Evolutionary conservation across 2,113 vertebrate genomes (phyloP).

Genomic region (Sylvietta virens): DNA sequence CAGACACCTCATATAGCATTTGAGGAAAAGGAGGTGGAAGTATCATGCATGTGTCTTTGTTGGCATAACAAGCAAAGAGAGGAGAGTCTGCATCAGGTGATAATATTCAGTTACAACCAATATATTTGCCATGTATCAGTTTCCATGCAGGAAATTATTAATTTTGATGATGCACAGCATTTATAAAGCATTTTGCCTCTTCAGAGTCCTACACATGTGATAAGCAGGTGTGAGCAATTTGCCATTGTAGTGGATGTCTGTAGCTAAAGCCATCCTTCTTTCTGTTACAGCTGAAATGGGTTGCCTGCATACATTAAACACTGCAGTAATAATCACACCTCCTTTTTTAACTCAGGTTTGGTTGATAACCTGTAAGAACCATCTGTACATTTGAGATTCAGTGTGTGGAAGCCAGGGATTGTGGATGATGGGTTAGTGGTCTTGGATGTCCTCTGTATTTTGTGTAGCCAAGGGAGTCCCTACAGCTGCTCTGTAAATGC

Average conservation of each 20-base stretch:
- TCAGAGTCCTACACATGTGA: not conserved
- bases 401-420: not conserved
- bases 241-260: not conserved
- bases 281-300: not conserved
- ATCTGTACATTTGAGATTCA: not conserved
- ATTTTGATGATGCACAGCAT: conserved; percentile 27
- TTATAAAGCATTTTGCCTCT: conserved; percentile 7
- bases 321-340: not conserved
- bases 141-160: conserved; percentile 36
- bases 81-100: conserved; percentile 31
- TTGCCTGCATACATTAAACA: conserved; percentile 7
- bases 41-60: not conserved
- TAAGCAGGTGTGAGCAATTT: conserved; percentile 54
- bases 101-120: conserved; percentile 41
- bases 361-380: not conserved
- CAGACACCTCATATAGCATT: not conserved
- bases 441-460: not conserved
- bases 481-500: not conserved
- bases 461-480: not conserved
- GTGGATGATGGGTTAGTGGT: not conserved
- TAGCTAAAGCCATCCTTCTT: conserved; percentile 30
- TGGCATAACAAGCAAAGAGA: not conserved
- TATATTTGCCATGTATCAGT: conserved; percentile 33
- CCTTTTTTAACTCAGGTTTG: not conserved
- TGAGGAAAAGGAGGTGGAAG: not conserved